Base-by-base conservation (phyloP, 2,113 vertebrate genomes). In the Malurus melanocephalus region DNA sequence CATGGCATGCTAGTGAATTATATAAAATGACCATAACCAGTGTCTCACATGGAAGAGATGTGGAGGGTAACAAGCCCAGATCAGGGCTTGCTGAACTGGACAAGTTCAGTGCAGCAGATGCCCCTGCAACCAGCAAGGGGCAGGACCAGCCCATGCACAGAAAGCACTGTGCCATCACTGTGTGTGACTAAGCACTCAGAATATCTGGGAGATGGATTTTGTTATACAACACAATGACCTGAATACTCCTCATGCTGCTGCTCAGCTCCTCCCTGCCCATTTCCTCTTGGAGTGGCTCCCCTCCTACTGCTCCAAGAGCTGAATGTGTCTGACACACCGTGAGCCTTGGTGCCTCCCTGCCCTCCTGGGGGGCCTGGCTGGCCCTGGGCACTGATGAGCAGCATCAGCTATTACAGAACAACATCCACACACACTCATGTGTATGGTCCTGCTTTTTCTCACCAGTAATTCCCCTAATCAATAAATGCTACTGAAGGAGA, bases 371-470 rank as follows among this genome's bases (percentile, higher is more conserved):
- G 75, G 52, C 38, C 28, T 26, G 75, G 43, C 76, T 72, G 94
- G 87, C 38, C 28, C 92, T 27, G 56, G 82, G 67, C 6, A 15
- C 38, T 16, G 38, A 49, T 8, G 23, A 75, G 71, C 57, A 85
- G 42, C 42, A 38, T 33, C 52, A 27, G 64, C 20, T 73, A 53
- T n/a, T 56, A 21, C 1, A 32, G 21, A 69, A 21, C 24, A 43
- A 72, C 80, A 53, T 8, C 76, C 17, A 19, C 8, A 74, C 73
- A 23, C 23, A 2, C 33, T 10, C n/a, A 9, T 5, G 19, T 27
- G 10, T 2, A 43, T 0, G 1, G 23, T 53, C 16, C 18, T n/a
- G 0, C 6, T 40, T 26, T 60, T 30, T 28, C 27, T 2, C 33
- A 38, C 46, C 51, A 59, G 10, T 18, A 92, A 67, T 5, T 23